phyloP scores from a whole-genome alignment of 2,888 invertebrate genomes.

The Drosophila diplacantha region DNA sequence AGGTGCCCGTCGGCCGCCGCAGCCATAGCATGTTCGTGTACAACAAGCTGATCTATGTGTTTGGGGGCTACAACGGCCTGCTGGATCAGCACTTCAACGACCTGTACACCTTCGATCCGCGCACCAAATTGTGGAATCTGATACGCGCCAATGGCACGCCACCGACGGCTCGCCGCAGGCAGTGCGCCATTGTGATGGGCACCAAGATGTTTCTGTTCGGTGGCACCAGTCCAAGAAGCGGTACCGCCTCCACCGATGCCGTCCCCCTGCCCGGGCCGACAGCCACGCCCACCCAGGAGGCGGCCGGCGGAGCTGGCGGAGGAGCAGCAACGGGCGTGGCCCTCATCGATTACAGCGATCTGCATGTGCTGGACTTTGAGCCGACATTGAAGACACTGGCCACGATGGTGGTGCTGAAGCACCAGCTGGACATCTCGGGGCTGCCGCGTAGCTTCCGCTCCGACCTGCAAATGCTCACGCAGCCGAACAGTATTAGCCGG shows the following conservation, averaged over 20 bases:
- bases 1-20: slow-evolving; percentile 87
- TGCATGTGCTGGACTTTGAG: slow-evolving; percentile 88
- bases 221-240: slow-evolving; percentile 85
- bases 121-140: slow-evolving; percentile 81
- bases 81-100: slow-evolving; percentile 89
- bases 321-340: slow-evolving; percentile 24
- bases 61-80: slow-evolving; percentile 92
- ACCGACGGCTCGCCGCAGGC: slow-evolving; percentile 85
- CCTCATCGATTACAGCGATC: slow-evolving; percentile 89
- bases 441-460: slow-evolving; percentile 79
- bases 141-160: slow-evolving; percentile 80
- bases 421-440: slow-evolving; percentile 82
- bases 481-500: slow-evolving; percentile 84
- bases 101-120: slow-evolving; percentile 85
- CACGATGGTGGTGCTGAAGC: slow-evolving; percentile 82
- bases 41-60: slow-evolving; percentile 88
- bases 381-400: slow-evolving; percentile 86
- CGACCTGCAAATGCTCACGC: slow-evolving; percentile 83
- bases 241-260: not conserved
- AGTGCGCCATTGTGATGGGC: slow-evolving; percentile 87
- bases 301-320: not conserved
- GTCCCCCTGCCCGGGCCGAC: not conserved
- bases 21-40: slow-evolving; percentile 94
- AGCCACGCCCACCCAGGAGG: slow-evolving; percentile 10
- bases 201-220: slow-evolving; percentile 90